phyloP scores from a whole-genome alignment of 2,888 invertebrate species.

The Lasiommata megera region DNA sequence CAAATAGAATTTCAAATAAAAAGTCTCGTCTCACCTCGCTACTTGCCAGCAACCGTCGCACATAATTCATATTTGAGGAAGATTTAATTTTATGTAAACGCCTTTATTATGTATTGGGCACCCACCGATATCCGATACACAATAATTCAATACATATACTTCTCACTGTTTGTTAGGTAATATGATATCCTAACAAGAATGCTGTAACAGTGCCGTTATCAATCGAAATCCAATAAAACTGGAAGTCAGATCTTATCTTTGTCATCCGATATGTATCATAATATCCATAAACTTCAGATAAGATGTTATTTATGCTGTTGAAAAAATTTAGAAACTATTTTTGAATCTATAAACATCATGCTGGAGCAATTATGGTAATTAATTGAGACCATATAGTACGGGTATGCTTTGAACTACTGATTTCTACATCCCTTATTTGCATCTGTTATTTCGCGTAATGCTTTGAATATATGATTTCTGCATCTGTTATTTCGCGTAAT shows the following conservation, averaged over 20 bases:
- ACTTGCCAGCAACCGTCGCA: neutral
- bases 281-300: conserved; percentile 17
- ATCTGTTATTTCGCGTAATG: too few relatives aligned
- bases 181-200: neutral
- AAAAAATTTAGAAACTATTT: too few relatives aligned
- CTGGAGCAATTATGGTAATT: too few relatives aligned
- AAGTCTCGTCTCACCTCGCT: neutral
- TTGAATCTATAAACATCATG: too few relatives aligned
- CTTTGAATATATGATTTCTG: too few relatives aligned
- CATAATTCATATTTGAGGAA: neutral
- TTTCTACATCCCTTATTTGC: too few relatives aligned
- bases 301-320: conserved; percentile 10
- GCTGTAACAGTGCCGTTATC: conserved; percentile 19
- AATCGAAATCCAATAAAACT: conserved; percentile 34
- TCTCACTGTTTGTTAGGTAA: neutral
- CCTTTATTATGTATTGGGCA: neutral
- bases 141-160: neutral
- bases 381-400: too few relatives aligned
- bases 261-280: conserved; percentile 39
- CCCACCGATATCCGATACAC: neutral
- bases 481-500: too few relatives aligned
- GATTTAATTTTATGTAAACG: neutral
- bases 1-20: neutral
- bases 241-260: conserved; percentile 39
- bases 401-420: too few relatives aligned